Evolutionary conservation across 2,113 vertebrate species (phyloP).

Genomic region (Onychorhynchus coronatus): DNA sequence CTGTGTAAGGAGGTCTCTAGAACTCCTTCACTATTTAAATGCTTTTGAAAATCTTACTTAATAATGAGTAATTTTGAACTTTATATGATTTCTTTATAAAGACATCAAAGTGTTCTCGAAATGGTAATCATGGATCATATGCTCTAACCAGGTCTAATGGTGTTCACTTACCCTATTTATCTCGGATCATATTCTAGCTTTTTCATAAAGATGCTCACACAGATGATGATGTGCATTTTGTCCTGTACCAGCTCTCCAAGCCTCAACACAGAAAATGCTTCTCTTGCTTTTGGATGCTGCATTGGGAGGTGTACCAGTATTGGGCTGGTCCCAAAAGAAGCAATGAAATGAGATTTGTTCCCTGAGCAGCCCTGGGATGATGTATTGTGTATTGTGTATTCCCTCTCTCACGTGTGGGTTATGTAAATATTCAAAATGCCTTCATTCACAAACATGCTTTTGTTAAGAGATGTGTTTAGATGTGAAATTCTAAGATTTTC

Average conservation of each 20-base stretch:
- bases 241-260: background rate
- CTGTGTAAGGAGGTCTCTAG: background rate
- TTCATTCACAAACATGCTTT: background rate
- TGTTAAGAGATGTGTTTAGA: background rate
- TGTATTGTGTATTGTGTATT: background rate
- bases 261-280: background rate
- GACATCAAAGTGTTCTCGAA: slow-evolving; percentile 5
- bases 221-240: background rate
- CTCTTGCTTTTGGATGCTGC: background rate
- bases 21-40: background rate
- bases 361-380: background rate
- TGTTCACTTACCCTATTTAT: background rate
- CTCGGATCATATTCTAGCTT: background rate
- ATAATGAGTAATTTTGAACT: slow-evolving; percentile 2
- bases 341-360: background rate
- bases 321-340: background rate
- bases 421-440: background rate
- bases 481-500: background rate
- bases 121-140: background rate
- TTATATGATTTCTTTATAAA: background rate
- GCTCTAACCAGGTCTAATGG: background rate
- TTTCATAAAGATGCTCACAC: background rate
- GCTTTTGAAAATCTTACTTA: slow-evolving; percentile 5
- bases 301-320: background rate
- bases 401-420: background rate